Evolutionary conservation across 2,888 invertebrate genomes (phyloP), one percentile per base, ranked within the genome.

Genomic region (Tineola bisselliella): DNA sequence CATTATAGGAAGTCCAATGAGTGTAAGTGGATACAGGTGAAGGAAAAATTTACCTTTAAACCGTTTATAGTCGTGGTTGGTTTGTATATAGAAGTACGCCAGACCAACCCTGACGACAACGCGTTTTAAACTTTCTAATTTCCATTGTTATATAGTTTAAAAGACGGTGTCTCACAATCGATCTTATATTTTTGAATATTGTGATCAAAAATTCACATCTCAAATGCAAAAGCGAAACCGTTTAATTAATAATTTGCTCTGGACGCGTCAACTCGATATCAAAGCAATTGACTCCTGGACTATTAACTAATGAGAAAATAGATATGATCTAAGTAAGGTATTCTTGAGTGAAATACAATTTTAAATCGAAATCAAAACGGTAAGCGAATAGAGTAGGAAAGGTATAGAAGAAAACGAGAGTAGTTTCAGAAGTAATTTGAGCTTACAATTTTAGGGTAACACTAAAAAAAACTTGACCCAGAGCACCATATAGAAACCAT

Each of bases 241-340:
- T 54, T 54, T 25, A 6, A 12, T 44, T 43, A 44, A 61, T 68
- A 73, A 78, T 78, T 77, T 78, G 81, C 77, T 77, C 81, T 81
- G 84, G 82, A 84, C 81, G 75, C 77, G 84, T 84, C 86, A 74
- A 54, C 19, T 25, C 25, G 25, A 38, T 18, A 72, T 84, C 84
- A 76, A 68, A 67, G 79, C 83, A 86, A 86, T 84, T 84, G 81
- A 79, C 79, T 68, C 25, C 19, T n/a, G 25, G 54, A 25, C 73
- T 72, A 80, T 80, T 79, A 79, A 72, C 78, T 78, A 79, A 74
- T 73, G 74, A 73, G 73, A 71, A 66, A 61, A 63, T 17, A 33
- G 61, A 62, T 62, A 61, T 19, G 44, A 62, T 62, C 62, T 59
- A 17, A 31, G 54, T 52, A 59, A 54, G 17, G 8, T 61, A 48